Evolutionary conservation across 2,888 invertebrate species (phyloP).

Genomic region (Hedychridium roseum): DNA sequence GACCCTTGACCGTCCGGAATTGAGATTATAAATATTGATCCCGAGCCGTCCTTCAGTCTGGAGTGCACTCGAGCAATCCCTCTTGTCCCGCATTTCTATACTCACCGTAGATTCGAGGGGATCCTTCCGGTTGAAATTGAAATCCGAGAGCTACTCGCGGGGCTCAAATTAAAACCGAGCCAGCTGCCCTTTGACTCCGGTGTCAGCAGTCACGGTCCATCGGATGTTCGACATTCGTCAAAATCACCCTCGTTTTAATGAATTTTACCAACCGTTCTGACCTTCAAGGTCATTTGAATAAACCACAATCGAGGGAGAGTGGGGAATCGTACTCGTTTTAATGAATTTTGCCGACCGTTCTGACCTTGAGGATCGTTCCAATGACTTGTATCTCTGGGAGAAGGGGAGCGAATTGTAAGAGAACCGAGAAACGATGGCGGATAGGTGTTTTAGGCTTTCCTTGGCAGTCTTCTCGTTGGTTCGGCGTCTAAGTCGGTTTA

Average conservation of each 20-base stretch:
- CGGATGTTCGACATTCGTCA: slow-evolving; percentile 15
- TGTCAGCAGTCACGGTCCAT: slow-evolving; percentile 28
- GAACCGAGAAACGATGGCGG: not conserved
- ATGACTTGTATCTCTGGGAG: not conserved
- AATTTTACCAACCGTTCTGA: too few relatives aligned
- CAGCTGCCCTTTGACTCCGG: slow-evolving; percentile 28
- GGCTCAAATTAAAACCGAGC: slow-evolving; percentile 38
- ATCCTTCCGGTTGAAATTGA: slow-evolving; percentile 56
- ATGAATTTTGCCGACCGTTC: too few relatives aligned
- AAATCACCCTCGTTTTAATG: slow-evolving; percentile 1
- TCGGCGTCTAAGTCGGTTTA: slow-evolving; percentile 49
- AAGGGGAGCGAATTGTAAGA: not conserved
- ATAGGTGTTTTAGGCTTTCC: not conserved
- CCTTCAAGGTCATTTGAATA: too few relatives aligned
- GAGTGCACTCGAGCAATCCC: slow-evolving; percentile 55
- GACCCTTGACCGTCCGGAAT: slow-evolving; percentile 50
- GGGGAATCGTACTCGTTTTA: too few relatives aligned
- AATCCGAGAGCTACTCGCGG: slow-evolving; percentile 52
- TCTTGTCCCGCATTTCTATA: slow-evolving; percentile 58
- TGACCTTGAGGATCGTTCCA: too few relatives aligned
- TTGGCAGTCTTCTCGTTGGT: slow-evolving; percentile 22
- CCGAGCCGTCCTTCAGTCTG: slow-evolving; percentile 55
- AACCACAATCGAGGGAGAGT: too few relatives aligned
- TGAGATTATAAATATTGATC: slow-evolving; percentile 63
- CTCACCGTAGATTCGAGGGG: slow-evolving; percentile 41